phyloP scores from a whole-genome alignment of 2,888 invertebrate species.

The Troilus luridus region DNA sequence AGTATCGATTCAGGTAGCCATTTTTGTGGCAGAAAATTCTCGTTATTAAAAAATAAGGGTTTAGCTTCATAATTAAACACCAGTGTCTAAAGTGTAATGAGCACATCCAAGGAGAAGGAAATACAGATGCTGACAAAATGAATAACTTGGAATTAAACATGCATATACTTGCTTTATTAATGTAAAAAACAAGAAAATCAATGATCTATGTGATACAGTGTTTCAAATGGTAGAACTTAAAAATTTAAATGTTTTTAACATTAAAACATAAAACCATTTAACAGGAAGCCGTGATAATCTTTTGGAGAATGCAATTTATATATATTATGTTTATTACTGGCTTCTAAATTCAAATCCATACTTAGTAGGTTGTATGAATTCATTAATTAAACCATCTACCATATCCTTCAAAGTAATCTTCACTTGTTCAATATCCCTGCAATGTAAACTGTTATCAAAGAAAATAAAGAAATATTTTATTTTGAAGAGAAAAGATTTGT shows the following conservation, averaged over 20 bases:
- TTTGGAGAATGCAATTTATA: neutral
- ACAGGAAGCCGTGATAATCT: neutral
- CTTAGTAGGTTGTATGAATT: slow-evolving; percentile 84
- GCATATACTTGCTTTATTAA: neutral
- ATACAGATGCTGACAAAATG: too few relatives aligned
- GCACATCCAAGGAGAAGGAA: too few relatives aligned
- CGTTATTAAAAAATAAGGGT: too few relatives aligned
- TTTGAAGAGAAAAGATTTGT: too few relatives aligned
- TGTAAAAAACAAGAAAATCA: neutral
- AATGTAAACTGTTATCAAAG: slow-evolving; percentile 67
- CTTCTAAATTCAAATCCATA: slow-evolving; percentile 74
- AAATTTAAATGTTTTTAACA: neutral
- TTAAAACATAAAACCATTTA: neutral
- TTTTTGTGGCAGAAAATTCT: too few relatives aligned
- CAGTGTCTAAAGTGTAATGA: too few relatives aligned
- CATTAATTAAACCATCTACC: slow-evolving; percentile 82
- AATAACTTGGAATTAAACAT: too few relatives aligned
- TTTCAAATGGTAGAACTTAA: neutral
- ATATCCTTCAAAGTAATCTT: slow-evolving; percentile 78
- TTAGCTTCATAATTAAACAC: too few relatives aligned
- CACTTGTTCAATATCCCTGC: slow-evolving; percentile 79
- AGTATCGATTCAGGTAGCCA: too few relatives aligned
- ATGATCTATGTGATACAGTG: neutral
- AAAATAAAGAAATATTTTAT: neutral
- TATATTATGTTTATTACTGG: neutral